Evolutionary conservation across 2,113 vertebrate genomes (phyloP), one percentile per base, ranked within the genome.

Genomic region (Steatornis caripensis): DNA sequence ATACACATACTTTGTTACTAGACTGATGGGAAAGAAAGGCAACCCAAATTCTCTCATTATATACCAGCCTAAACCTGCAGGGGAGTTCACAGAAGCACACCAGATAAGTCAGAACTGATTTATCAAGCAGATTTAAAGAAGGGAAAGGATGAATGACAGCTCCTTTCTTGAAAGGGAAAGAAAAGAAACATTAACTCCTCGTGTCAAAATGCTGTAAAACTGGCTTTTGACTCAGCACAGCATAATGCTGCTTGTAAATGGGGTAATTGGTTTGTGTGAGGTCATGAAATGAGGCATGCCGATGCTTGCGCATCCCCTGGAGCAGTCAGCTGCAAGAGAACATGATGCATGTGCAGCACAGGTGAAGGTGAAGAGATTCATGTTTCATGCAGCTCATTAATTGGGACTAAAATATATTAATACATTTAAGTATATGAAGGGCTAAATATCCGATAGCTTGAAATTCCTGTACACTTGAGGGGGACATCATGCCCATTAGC

Each of bases 171-270:
- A 89, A 84, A 78, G 53, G 46, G 84, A 48, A 95, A 92, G 81
- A 91, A 95, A 95, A 94, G 90, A 94, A 91, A 92, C 91, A 96
- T 96, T 96, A 95, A 93, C 90, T 94, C 84, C 86, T 92, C 84
- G 95, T 97, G 96, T 96, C 94, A 96, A 94, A 97, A 96, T 89
- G 94, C 84, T 95, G 95, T 96, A 94, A 94, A 97, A 94, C 95
- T 97, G 95, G 95, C 89, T 92, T 96, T 90, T 92, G 93, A 96
- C 89, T 95, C 90, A 82, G 91, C 92, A 92, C 74, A 91, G 62
- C 87, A 95, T 94, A 95, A 95, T 46, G 62, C 64, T 88, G 88
- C 84, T 96, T 94, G 93, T 93, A 93, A 96, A 95, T 20, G 81
- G 69, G 53, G 75, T 96, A 95, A 92, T 87, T 95, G 87, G 88